Evolutionary conservation across 1,140 invertebrate species (phyloP).

Genomic region (Pogonomyrmex californicus): DNA sequence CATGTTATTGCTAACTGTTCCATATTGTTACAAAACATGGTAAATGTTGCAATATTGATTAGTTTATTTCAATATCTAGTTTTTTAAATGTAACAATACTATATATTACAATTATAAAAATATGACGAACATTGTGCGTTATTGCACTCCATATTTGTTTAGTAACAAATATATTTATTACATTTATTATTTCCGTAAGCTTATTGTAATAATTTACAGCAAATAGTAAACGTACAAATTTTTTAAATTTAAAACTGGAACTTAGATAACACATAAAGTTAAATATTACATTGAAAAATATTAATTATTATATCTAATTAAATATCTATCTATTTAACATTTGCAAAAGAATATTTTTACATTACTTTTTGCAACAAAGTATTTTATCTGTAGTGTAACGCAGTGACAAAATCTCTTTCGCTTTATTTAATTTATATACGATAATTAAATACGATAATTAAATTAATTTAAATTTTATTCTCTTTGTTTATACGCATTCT

Average conservation of each 20-base stretch:
- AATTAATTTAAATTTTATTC: neutral
- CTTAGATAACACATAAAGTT: neutral
- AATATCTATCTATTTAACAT: neutral
- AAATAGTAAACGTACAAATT: neutral
- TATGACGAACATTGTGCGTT: neutral
- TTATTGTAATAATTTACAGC: neutral
- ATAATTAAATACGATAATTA: constrained; percentile 9
- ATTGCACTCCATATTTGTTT: neutral
- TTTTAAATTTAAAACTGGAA: neutral
- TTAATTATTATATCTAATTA: neutral
- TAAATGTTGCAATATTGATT: neutral
- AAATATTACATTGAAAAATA: neutral
- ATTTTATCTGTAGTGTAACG: neutral
- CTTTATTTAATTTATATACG: constrained; percentile 11
- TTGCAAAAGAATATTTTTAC: neutral
- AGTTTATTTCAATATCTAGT: neutral
- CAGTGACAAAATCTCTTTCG: constrained; percentile 1
- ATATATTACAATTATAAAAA: constrained; percentile 7
- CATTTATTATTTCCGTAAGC: neutral
- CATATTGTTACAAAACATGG: neutral
- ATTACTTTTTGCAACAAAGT: neutral
- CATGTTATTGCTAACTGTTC: neutral
- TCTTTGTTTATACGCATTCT: neutral
- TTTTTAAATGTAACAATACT: neutral
- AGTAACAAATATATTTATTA: neutral